These are phyloP conservation scores for Amphiprion ocellaris DNA, from an alignment of 2,113 vertebrate genomes.

Conservation along the genomic window DNA sequence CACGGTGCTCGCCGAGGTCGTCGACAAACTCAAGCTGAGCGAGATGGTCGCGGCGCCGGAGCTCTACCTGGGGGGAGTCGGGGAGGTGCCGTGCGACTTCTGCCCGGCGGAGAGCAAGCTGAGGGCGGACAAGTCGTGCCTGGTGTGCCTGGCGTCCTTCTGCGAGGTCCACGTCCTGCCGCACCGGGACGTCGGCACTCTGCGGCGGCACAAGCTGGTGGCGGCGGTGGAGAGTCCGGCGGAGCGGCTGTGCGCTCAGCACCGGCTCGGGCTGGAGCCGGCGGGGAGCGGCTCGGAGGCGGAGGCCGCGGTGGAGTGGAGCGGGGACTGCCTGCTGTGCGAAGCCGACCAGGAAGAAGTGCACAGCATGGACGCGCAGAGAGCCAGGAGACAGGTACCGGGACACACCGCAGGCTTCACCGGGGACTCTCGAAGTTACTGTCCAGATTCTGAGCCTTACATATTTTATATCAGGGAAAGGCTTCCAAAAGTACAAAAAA, in stretches of 20 bases:
- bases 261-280: conserved; percentile 92
- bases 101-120: conserved; percentile 89
- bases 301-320: conserved; percentile 73
- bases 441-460: neutral
- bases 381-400: conserved; percentile 88
- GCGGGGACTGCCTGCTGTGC: conserved; percentile 78
- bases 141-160: conserved; percentile 94
- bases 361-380: conserved; percentile 86
- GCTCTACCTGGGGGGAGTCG: conserved; percentile 63
- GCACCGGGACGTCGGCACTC: conserved; percentile 90
- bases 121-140: conserved; percentile 90
- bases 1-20: conserved; percentile 81
- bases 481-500: neutral
- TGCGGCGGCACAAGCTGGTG: conserved; percentile 91
- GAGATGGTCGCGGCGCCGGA: conserved; percentile 49
- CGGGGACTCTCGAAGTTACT: neutral
- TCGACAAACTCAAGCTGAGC: conserved; percentile 72
- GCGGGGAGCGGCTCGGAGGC: conserved; percentile 86
- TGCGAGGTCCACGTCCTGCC: conserved; percentile 91
- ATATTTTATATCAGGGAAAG: neutral
- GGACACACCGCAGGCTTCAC: neutral
- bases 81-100: conserved; percentile 93
- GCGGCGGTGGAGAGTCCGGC: conserved; percentile 89
- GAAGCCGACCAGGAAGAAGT: conserved; percentile 79
- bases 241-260: conserved; percentile 90